Base-by-base conservation (phyloP, 2,113 vertebrate genomes). In the Potamarius usumacintae region DNA sequence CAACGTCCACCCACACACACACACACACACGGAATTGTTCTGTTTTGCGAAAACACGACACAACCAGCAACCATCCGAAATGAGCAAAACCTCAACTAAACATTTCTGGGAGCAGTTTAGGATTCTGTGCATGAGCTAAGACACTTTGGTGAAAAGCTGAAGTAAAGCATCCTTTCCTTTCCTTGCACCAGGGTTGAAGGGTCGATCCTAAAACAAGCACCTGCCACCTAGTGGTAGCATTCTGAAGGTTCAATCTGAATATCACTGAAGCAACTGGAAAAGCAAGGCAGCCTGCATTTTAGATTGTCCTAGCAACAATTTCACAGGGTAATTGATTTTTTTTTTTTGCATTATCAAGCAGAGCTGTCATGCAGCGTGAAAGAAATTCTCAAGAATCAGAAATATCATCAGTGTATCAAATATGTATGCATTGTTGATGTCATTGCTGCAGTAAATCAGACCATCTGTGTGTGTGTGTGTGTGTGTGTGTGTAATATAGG, bases 161-260 rank as follows among this genome's bases (percentile, higher is more conserved):
- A 18, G 50, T 11, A 25, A 55, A 57, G 87, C 72, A 88, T 84
- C 80, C 71, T 83, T 77, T 8, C 30, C 78, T 77, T 8, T 22
- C n/a, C 18, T 77, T 8, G 25, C 30, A 18, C 18, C 22, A 77
- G 22, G 42, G 82, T 42, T 57, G 48, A 20, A 6, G 50, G 81
- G 89, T 65, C 69, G 34, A 77, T 83, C 48, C 14, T 52, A 17
- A 72, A 20, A 80, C 84, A 90, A 94, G 90, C 78, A 91, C 42
- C 91, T 93, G 95, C 90, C 95, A 95, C 88, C 95, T 95, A 93
- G 93, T 94, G 95, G 93, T 74, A 76, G 57, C 5, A 78, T 90
- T 15, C 0, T n/a, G 8, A 20, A 78, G 65, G 25, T 57, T 79
- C 11, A 52, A 9, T n/a, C 20, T 0, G 0, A 76, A 25, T 79